Conservation (phyloP, 2,888 invertebrate species). For the Andrena praecox region DNA sequence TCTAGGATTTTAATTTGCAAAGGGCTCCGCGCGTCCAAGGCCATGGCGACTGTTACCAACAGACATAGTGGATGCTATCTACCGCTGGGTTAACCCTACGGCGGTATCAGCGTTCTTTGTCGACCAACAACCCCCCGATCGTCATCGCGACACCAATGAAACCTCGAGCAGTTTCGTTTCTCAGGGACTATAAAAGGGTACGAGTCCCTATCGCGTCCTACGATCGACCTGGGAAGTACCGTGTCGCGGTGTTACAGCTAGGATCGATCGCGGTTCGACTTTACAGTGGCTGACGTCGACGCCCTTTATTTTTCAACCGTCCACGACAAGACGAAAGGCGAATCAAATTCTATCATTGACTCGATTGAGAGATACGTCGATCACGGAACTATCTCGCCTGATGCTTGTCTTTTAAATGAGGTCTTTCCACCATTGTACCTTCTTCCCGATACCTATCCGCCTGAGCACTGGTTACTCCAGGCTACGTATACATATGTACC, state of each 20-base stretch:
- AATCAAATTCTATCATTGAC: conserved; percentile 18
- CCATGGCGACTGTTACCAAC: not conserved
- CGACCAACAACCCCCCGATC: conserved; percentile 8
- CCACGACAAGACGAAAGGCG: conserved; percentile 7
- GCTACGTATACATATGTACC: not conserved
- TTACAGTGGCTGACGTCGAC: not conserved
- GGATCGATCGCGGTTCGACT: conserved; percentile 3
- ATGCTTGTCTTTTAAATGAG: not conserved
- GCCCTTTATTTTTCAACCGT: not conserved
- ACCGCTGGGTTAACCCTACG: not conserved
- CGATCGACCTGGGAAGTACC: conserved; percentile 16
- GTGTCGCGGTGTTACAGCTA: not conserved
- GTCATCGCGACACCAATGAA: conserved; percentile 1
- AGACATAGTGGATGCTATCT: not conserved
- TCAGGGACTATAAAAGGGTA: conserved; percentile 18
- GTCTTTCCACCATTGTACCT: conserved; percentile 7
- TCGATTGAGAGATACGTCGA: conserved; percentile 23
- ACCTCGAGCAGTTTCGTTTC: conserved; percentile 24
- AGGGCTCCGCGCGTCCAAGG: not conserved
- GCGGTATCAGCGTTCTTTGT: not conserved
- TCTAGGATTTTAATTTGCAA: conserved; percentile 24
- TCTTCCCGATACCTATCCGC: conserved; percentile 10
- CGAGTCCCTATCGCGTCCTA: conserved; percentile 4
- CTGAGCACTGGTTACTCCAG: conserved; percentile 12
- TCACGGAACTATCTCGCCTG: not conserved